A percentile compares a stretch with the other conserved stretches of the same genome.
Conservation (phyloP, 64 coral and sea anemone genomes). For the Actinia equina region DNA sequence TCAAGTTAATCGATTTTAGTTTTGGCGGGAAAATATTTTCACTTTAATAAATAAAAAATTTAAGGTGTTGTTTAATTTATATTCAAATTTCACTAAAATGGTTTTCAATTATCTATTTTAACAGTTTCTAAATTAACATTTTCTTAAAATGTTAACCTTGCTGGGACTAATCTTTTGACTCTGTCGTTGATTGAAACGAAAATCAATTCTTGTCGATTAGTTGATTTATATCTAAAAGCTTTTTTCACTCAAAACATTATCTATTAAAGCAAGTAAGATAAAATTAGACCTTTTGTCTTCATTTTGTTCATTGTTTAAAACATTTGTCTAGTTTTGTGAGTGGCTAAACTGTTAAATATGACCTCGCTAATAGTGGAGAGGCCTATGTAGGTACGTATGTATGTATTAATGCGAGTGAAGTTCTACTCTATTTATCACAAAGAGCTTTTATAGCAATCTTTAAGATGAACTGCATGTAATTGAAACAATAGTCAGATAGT, state of each 20-base stretch:
- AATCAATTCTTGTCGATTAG: not conserved
- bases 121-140: too few relatives aligned
- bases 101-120: not conserved
- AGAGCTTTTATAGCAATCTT: not conserved
- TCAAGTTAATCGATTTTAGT: not conserved
- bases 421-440: not conserved
- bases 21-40: not conserved
- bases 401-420: not conserved
- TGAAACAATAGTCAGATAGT: not conserved
- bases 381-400: not conserved
- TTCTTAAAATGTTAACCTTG: not conserved
- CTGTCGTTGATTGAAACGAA: not conserved
- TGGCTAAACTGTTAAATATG: not conserved
- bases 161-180: not conserved
- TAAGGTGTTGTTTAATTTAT: not conserved
- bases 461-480: slow-evolving; percentile 2
- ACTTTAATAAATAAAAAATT: not conserved
- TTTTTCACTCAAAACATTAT: not conserved
- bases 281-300: not conserved
- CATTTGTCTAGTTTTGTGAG: not conserved
- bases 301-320: not conserved
- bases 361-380: not conserved
- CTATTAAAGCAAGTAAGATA: not conserved
- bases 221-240: not conserved
- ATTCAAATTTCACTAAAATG: not conserved